phyloP scores from a whole-genome alignment of 2,113 vertebrate species.

The Cranoglanis bouderius region DNA sequence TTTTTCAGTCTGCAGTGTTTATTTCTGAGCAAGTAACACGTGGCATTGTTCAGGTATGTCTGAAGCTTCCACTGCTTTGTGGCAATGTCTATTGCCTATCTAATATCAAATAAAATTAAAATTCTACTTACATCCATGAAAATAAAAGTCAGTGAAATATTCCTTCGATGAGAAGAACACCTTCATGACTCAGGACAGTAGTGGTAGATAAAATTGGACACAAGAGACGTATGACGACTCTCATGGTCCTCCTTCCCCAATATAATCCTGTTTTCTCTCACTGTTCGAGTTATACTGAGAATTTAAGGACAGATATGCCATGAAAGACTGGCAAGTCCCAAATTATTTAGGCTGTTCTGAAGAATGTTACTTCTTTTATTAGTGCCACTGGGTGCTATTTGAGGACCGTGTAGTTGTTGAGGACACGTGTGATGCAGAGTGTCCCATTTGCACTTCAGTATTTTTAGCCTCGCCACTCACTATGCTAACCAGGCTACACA shows the following conservation, averaged over 20 bases:
- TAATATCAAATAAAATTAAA: not conserved
- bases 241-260: not conserved
- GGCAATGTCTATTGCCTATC: not conserved
- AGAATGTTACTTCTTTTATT: not conserved
- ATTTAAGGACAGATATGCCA: not conserved
- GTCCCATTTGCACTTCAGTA: conserved; percentile 66
- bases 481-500: conserved; percentile 62
- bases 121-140: not conserved
- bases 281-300: conserved; percentile 21
- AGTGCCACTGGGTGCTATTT: conserved; percentile 38
- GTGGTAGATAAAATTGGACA: conserved; percentile 6
- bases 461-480: conserved; percentile 70
- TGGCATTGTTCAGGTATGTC: not conserved
- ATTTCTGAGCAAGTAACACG: not conserved
- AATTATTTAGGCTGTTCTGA: not conserved
- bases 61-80: not conserved
- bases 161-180: not conserved
- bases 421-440: conserved; percentile 56
- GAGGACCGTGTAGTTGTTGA: not conserved
- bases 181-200: not conserved
- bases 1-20: not conserved
- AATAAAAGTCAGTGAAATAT: not conserved
- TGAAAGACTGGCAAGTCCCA: not conserved
- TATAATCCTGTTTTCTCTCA: not conserved
- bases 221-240: conserved; percentile 11